phyloP scores from a whole-genome alignment of 2,888 invertebrate genomes.

The Bembecia ichneumoniformis region DNA sequence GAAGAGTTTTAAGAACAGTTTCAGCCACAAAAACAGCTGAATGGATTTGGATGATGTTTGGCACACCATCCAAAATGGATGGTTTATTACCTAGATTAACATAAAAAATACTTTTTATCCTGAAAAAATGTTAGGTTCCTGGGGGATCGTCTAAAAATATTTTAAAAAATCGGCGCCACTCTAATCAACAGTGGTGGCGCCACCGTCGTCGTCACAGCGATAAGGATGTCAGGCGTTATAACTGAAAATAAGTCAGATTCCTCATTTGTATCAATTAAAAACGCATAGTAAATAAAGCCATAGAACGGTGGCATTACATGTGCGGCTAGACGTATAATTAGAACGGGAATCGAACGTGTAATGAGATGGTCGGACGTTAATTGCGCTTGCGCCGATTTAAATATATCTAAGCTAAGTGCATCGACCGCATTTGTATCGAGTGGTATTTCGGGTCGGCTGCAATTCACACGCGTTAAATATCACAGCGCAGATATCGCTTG shows the following conservation, averaged over 20 bases:
- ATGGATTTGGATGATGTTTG: too few relatives aligned
- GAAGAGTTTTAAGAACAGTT: too few relatives aligned
- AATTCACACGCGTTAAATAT: background rate
- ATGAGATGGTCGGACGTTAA: slow-evolving; percentile 36
- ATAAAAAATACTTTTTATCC: too few relatives aligned
- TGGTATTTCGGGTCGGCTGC: background rate
- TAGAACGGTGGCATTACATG: background rate
- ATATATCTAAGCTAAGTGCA: slow-evolving; percentile 42
- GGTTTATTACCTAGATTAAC: too few relatives aligned
- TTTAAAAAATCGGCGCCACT: too few relatives aligned
- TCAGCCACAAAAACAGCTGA: too few relatives aligned
- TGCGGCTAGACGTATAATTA: slow-evolving; percentile 31
- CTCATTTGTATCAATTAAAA: background rate
- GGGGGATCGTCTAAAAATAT: too few relatives aligned
- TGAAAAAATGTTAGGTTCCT: too few relatives aligned
- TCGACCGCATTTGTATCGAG: slow-evolving; percentile 32
- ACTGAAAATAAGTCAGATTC: background rate
- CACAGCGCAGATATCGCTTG: background rate
- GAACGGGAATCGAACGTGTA: slow-evolving; percentile 37
- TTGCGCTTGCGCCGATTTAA: slow-evolving; percentile 44
- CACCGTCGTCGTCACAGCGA: too few relatives aligned
- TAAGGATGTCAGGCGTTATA: too few relatives aligned
- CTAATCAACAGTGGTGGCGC: too few relatives aligned
- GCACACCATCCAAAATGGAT: too few relatives aligned
- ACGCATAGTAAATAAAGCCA: background rate